Base-by-base conservation (phyloP, 2,888 invertebrate species). In the Harmothoe impar region DNA sequence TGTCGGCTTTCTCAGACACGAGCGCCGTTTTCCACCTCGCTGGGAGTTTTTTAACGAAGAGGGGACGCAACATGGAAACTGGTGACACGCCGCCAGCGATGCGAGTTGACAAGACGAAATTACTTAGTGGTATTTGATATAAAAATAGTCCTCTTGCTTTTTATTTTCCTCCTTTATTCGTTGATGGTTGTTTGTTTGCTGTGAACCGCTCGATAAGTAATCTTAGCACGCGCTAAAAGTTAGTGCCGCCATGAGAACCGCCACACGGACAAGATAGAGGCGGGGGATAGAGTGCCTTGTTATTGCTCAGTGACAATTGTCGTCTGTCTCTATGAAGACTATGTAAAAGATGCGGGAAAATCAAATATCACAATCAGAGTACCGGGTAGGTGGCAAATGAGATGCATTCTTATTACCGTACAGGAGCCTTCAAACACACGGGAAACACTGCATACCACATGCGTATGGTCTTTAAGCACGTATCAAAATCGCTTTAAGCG, bases 41-140 rank as follows among this genome's bases (percentile, higher is more conserved):
- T 25, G 43, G 29, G n/a, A 7, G 72, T 15, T 72, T 72, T 68
- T 72, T 72, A 72, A 72, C 72, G 72, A 72, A 72, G 29, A 25
- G n/a, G 72, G 29, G 72, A 72, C 72, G 72, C 72, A 72, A 72
- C 72, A 72, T 25, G 72, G 72, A 72, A 72, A 72, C 72, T n/a
- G 15, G 72, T 72, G 72, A 72, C 72, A 31, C 72, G 72, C 72
- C 72, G 72, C 72, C 31, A 72, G 72, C 72, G 72, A 72, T 72
- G 72, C 72, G 72, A 72, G 20, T 72, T 72, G 72, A 72, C 72
- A 72, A 72, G n/a, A 72, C 72, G 72, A 72, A 72, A 72, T 72
- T 72, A 72, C 72, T 72, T 72, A 72, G 72, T 72, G 72, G 72
- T 72, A 72, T 72, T 29, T 72, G 72, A 72, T 72, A 25, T 72